Base-by-base conservation (phyloP, 2,113 vertebrate species). In the Porphyrio hochstetteri region DNA sequence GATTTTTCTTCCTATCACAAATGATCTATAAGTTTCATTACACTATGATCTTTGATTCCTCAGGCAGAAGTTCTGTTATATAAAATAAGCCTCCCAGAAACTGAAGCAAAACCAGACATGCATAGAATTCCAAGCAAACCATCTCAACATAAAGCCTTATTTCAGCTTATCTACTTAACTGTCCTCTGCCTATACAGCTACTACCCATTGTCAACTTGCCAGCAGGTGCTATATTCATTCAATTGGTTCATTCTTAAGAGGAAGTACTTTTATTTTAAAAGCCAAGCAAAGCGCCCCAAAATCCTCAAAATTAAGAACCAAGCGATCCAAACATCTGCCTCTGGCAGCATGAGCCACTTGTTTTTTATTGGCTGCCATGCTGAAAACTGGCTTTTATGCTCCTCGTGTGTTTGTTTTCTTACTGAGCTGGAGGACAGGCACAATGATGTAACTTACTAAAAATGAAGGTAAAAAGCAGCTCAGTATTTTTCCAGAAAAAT, bases 11-110 rank as follows among this genome's bases (percentile, higher is more conserved):
- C 94, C 96, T 98, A 98, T 98, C 97, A 97, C 79, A 94, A 96
- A 97, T 98, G 98, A 98, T 98, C 96, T 97, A 98, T 98, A 98
- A 97, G 90, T 98, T 98, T 98, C 97, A 98, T 98, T 98, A 98
- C 67, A 97, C 92, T 97, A 91, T 97, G 88, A 97, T 97, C 95
- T 96, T 96, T 96, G 95, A 95, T 94, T 97, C 98, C 97, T 98
- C 75, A 91, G 97, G 98, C 98, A 96, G 95, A 90, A 80, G 64
- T 89, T 96, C 74, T 88, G 86, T 76, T 96, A 86, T 53, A 95
- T 79, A 95, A 87, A 95, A 88, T 88, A 97, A 97, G 33, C 53
- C 71, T 96, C 76, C 57, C 91, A 76, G 93, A 96, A 94, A 93
- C 68, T 67, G 71, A 97, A 97, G 96, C 86, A 98, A 96, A 95